These are phyloP conservation scores for Eristalinus sepulchralis DNA, from an alignment of 2,888 invertebrate species.

Conservation along the genomic window DNA sequence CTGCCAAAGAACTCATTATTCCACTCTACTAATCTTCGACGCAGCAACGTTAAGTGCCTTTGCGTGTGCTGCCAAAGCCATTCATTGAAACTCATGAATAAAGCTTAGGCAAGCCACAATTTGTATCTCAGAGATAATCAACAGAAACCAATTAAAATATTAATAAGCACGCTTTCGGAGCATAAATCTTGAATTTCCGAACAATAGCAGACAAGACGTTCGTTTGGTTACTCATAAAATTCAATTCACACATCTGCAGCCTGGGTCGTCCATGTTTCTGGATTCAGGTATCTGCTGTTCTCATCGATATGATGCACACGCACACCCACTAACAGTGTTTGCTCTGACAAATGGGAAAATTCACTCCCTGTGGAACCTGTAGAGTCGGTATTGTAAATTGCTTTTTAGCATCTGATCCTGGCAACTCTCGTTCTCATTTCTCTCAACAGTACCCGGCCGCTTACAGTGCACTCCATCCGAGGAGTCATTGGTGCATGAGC, in stretches of 20 bases:
- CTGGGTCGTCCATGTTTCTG: not conserved
- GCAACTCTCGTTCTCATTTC: not conserved
- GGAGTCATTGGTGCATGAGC: not conserved
- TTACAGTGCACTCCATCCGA: too few species aligned
- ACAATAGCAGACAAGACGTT: constrained; percentile 12
- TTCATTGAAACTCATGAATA: not conserved
- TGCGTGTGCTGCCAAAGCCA: not conserved
- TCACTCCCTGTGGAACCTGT: not conserved
- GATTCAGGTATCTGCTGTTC: not conserved
- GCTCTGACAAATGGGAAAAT: not conserved
- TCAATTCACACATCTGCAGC: not conserved
- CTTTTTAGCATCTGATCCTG: not conserved
- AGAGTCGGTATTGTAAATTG: not conserved
- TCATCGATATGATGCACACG: not conserved
- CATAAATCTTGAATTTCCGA: constrained; percentile 13
- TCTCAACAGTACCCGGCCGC: not conserved
- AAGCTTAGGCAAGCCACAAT: not conserved
- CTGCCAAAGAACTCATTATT: too few species aligned
- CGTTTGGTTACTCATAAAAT: constrained; percentile 15
- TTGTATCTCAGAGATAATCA: not conserved
- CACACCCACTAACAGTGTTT: not conserved
- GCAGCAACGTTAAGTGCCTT: not conserved
- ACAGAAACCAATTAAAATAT: constrained; percentile 9
- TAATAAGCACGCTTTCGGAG: constrained; percentile 4
- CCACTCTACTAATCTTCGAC: too few species aligned